phyloP scores from a whole-genome alignment of 2,888 invertebrate species.

The Aphidius colemani region DNA sequence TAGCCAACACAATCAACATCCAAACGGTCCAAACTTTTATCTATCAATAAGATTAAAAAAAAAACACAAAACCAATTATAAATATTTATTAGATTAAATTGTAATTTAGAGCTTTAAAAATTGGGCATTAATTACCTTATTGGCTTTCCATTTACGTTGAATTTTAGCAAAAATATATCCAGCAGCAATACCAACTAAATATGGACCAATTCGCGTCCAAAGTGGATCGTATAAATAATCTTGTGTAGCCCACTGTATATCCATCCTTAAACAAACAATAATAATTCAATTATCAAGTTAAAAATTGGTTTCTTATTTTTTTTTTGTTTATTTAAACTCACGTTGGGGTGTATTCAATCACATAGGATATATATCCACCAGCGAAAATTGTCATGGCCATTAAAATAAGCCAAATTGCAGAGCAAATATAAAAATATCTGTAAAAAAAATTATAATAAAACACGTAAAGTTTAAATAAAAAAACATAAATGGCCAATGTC shows the following conservation, averaged over 20 bases:
- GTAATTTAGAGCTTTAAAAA: too few relatives aligned
- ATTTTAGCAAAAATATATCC: constrained; percentile 59
- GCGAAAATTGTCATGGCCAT: constrained; percentile 50
- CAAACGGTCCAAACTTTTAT: constrained; percentile 48
- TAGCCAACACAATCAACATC: constrained; percentile 45
- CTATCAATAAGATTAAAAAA: constrained; percentile 38
- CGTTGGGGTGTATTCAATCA: constrained; percentile 58
- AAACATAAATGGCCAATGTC: too few relatives aligned
- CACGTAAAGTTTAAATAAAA: too few relatives aligned
- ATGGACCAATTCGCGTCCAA: constrained; percentile 57
- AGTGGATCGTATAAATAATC: constrained; percentile 58
- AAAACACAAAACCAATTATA: not conserved
- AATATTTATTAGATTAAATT: too few relatives aligned
- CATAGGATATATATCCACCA: constrained; percentile 57
- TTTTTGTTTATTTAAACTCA: constrained; percentile 46
- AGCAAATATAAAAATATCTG: constrained; percentile 56
- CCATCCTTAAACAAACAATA: constrained; percentile 48
- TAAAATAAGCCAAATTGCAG: constrained; percentile 43
- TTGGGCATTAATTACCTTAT: constrained; percentile 39
- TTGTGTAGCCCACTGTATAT: constrained; percentile 55
- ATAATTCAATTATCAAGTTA: too few relatives aligned
- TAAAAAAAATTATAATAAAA: constrained; percentile 33
- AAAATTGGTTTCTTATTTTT: too few relatives aligned
- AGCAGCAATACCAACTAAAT: constrained; percentile 59
- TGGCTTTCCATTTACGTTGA: constrained; percentile 43